phyloP scores from a whole-genome alignment of 2,113 vertebrate genomes.

The Tetrax tetrax region DNA sequence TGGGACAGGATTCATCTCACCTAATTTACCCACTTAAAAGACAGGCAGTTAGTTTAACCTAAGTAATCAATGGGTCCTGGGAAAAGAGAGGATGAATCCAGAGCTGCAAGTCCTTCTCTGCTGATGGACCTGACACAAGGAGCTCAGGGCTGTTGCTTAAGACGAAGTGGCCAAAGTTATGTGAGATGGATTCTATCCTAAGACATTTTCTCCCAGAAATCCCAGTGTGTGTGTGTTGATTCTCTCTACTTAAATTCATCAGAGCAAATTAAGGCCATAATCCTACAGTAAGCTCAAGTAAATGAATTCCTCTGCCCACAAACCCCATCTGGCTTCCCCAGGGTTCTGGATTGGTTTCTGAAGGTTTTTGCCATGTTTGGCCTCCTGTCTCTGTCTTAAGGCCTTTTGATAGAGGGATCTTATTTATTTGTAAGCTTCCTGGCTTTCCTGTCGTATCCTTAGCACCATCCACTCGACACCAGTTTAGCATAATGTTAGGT shows the following conservation, averaged over 20 bases:
- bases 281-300: neutral
- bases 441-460: neutral
- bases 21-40: neutral
- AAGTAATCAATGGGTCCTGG: neutral
- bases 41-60: neutral
- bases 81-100: neutral
- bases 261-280: neutral
- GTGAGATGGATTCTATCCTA: neutral
- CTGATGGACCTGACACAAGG: neutral
- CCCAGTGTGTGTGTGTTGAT: neutral
- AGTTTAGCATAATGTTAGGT: slow-evolving; percentile 1
- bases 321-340: neutral
- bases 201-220: neutral
- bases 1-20: neutral
- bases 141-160: neutral
- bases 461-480: neutral
- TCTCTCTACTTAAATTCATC: neutral
- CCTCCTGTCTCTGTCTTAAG: neutral
- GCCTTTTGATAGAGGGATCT: neutral
- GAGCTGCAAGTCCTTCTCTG: neutral
- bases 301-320: neutral
- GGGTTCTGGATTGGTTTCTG: neutral
- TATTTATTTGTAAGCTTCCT: neutral
- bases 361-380: neutral
- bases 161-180: neutral